Evolutionary conservation across 2,888 invertebrate genomes (phyloP), one percentile per base, ranked within the genome.

Genomic region (Eubasilissa splendida): DNA sequence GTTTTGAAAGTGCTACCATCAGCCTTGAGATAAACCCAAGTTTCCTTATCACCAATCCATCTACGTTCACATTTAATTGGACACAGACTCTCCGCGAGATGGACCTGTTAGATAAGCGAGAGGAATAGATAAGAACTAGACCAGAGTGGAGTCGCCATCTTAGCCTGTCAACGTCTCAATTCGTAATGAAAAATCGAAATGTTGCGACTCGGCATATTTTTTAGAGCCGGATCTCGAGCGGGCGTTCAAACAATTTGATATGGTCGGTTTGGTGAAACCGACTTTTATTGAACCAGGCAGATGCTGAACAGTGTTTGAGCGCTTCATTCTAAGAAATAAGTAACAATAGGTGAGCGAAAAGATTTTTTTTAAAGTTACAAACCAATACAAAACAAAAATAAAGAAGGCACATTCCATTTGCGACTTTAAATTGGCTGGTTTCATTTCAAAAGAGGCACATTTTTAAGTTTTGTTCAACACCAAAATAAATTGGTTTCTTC

Each of bases 1-100:
- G 71, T 73, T 73, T 73, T 73, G 71, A 73, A 73, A 73, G 71
- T 73, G 71, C 71, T 56, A 73, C 71, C 31, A 73, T n/a, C 71
- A 73, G 71, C 71, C 71, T 73, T 73, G 71, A 56, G 56, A 58
- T 11, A 52, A 58, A 5, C 31, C 56, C 52, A 70, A 31, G 56
- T 8, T 31, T 31, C 54, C 58, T 73, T 73, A 73, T 73, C 71
- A 73, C 42, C 33, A 31, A 58, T 42, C 33, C 56, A 73, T 73
- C 58, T 73, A 14, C 71, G 56, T 33, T 73, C 56, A 56, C 56
- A 56, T 56, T 73, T 31, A 73, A 33, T 73, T 54, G 71, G 42
- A 11, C n/a, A n/a, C 12, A 22, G 33, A 31, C 31, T 33, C 22
- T 42, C 42, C 8, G 11, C 31, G 7, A 33, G 71, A 73, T 73